Percentiles rank a stretch among this genome's conserved stretches.
phyloP scores from a whole-genome alignment of 2,888 invertebrate species.

The Platycheirus albimanus region DNA sequence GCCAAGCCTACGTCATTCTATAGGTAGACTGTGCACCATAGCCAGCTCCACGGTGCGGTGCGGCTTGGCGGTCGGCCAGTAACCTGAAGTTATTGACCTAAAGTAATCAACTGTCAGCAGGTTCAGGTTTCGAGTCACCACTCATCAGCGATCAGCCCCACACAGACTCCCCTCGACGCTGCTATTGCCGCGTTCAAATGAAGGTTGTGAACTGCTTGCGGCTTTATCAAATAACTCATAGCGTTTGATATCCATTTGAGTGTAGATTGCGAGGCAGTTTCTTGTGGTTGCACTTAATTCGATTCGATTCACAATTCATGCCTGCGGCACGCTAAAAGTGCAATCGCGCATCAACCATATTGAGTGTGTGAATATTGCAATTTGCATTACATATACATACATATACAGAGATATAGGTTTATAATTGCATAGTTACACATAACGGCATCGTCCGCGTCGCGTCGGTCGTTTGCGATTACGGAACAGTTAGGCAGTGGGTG shows the following conservation, averaged over 20 bases:
- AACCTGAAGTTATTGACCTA: slow-evolving; percentile 60
- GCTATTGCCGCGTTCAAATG: too few relatives aligned
- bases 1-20: slow-evolving; percentile 21
- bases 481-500: slow-evolving; percentile 11
- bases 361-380: background rate
- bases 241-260: background rate
- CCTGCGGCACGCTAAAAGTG: slow-evolving; percentile 23
- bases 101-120: slow-evolving; percentile 46
- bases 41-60: too few relatives aligned
- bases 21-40: background rate
- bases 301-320: slow-evolving; percentile 25
- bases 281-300: slow-evolving; percentile 26
- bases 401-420: too few relatives aligned
- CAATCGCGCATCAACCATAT: slow-evolving; percentile 16
- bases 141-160: too few relatives aligned
- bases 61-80: slow-evolving; percentile 10
- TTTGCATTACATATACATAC: background rate
- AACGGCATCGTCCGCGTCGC: too few relatives aligned
- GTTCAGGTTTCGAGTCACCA: background rate
- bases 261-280: background rate
- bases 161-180: too few relatives aligned
- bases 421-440: too few relatives aligned
- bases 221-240: slow-evolving; percentile 20
- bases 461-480: slow-evolving; percentile 22
- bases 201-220: background rate